phyloP scores from a whole-genome alignment of 2,888 invertebrate species.

The Callyntrura guangdongensis region DNA sequence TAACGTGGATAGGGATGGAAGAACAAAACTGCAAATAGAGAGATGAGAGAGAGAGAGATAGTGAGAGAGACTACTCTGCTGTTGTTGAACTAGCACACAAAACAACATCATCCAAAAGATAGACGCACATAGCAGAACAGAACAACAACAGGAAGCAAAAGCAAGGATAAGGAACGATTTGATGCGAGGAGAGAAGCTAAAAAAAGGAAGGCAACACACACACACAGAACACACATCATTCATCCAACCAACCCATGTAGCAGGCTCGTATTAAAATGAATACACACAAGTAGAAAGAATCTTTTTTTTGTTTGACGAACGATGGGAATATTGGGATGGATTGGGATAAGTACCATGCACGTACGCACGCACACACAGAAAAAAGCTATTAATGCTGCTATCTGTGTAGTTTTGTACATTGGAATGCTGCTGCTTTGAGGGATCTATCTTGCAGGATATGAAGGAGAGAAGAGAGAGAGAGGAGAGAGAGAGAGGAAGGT shows the following conservation, averaged over 20 bases:
- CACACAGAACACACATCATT: background rate
- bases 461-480: constrained; percentile 50
- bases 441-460: constrained; percentile 24
- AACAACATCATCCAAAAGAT: no score
- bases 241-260: background rate
- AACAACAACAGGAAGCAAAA: constrained; percentile 73
- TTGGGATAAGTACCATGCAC: constrained; percentile 9
- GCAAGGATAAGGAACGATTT: constrained; percentile 76
- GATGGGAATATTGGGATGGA: constrained; percentile 48
- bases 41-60: constrained; percentile 17
- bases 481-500: constrained; percentile 74
- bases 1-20: constrained; percentile 54
- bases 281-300: constrained; percentile 24
- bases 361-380: background rate
- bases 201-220: constrained; percentile 34
- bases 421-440: constrained; percentile 41
- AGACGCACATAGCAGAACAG: constrained; percentile 16
- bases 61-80: background rate
- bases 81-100: background rate
- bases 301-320: constrained; percentile 19
- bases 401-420: constrained; percentile 6
- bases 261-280: background rate
- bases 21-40: background rate
- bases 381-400: background rate
- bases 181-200: constrained; percentile 50